Base-by-base conservation (phyloP, 2,113 vertebrate species). In the Myodes glareolus region DNA sequence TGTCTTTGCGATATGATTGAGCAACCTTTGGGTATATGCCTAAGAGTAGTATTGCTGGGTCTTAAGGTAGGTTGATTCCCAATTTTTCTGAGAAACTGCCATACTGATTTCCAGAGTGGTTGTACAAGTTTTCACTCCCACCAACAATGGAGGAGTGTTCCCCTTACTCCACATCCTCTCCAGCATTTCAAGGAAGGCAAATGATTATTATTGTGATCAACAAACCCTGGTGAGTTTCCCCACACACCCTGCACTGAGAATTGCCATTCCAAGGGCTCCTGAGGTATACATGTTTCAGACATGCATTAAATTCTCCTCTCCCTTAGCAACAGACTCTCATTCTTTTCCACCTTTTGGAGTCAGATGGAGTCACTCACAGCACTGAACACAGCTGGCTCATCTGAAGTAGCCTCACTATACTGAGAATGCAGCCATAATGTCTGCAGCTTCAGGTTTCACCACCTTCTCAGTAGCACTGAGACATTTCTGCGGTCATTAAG, bases 161-260 rank as follows among this genome's bases (percentile, higher is more conserved):
- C 55, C 55, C 55, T 58, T 58, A 58, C 17, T 58, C 55, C 55
- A 58, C 55, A 58, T 58, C 55, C 55, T 58, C 17, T 4, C 55
- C 55, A 58, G 42, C 33, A 70, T 1, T 65, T 92, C 61, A 63
- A 86, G 39, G 68, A 81, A 77, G 52, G 23, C 36, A 87, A 33
- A 45, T 78, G 72, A 63, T 93, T 65, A 63, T 93, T 65, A 77
- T 61, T 52, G 1, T 70, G 63, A 87, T 73, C n/a, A 36, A 33
- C 87, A 85, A 95, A 67, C 86, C 52, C 77, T 94, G 27, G 67
- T 75, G 47, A 92, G 50, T 81, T 61, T 95, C 81, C 25, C 94
- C 84, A 89, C 19, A 50, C 27, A 47, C 45, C 27, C 47, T 65
- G 67, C 45, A 13, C 27, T 55, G 29, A 68, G 65, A 68, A 63